Base-by-base conservation (phyloP, 2,797 vertebrate genomes). In the Borostomias antarcticus region DNA sequence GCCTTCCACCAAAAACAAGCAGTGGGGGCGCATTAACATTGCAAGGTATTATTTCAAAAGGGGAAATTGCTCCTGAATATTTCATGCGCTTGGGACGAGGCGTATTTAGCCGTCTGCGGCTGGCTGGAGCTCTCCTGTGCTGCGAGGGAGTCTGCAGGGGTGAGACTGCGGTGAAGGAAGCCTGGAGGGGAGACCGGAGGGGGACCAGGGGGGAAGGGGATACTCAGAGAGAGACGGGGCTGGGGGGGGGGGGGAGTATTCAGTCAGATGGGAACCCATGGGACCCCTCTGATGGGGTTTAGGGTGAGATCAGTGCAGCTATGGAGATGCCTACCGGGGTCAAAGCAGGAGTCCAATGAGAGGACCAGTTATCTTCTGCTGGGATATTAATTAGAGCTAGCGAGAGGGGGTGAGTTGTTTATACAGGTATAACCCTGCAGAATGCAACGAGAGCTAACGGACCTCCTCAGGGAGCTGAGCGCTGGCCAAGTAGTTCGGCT, bases 41-140 rank as follows among this genome's bases (percentile, higher is more conserved):
- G 87, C 81, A 86, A 89, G 79, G 82, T 86, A 85, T 88, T 86
- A 88, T 88, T 86, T 88, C 80, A 82, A 88, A 87, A 33, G 58
- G 68, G 68, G 76, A 79, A 83, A 90, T 82, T 85, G 79, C 75
- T 83, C 69, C 61, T 88, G 81, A 89, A 90, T 90, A 89, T 89
- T 91, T 90, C 69, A 89, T 87, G 76, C 0, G 28, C 30, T 43
- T 56, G 70, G 76, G 67, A 71, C 28, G 45, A 75, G 63, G 77
- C 43, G 53, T 58, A 73, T 62, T 72, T 75, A 77, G 82, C 69
- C 74, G 58, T 60, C 37, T 28, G 25, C 25, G 23, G 17, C n/a
- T n/a, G n/a, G n/a, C n/a, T n/a, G 9, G n/a, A 2, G 19, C 32
- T 48, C 17, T 48, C 19, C 47, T 5, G n/a, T 35, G 56, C 4